Conservation (phyloP, 2,797 vertebrate genomes). For the Sebastolobus altivelis region DNA sequence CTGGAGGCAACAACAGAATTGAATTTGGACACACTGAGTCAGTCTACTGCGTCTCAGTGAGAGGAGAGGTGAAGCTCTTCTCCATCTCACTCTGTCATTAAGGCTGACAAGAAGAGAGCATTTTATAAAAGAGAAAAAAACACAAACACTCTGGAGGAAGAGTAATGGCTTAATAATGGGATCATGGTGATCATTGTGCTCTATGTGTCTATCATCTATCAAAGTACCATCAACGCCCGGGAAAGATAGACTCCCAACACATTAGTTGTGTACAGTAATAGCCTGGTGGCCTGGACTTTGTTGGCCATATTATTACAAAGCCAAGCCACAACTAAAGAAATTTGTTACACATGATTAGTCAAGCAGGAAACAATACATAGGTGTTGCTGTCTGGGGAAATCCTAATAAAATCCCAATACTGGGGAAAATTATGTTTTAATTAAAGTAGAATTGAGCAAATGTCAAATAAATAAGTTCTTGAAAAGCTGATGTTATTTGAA, state of each 20-base stretch:
- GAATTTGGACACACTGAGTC: background rate
- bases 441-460: no score
- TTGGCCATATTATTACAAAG: background rate
- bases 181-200: slow-evolving; percentile 11
- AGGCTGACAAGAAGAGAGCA: background rate
- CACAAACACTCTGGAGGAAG: background rate
- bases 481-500: background rate
- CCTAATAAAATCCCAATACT: background rate
- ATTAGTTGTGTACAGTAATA: no score
- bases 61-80: background rate
- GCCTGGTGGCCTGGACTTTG: background rate
- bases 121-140: background rate
- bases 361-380: background rate
- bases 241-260: background rate
- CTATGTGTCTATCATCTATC: background rate
- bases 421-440: no score
- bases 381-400: background rate
- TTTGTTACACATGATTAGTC: background rate
- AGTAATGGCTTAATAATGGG: slow-evolving; percentile 53
- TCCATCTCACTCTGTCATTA: background rate
- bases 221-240: background rate
- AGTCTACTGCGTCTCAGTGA: background rate
- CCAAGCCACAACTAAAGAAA: background rate
- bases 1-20: background rate
- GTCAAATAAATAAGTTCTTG: background rate